Percentiles rank a stretch among this genome's conserved stretches.
These are phyloP conservation scores for Lophius piscatorius DNA, from an alignment of 2,113 vertebrate genomes.

Conservation along the genomic window DNA sequence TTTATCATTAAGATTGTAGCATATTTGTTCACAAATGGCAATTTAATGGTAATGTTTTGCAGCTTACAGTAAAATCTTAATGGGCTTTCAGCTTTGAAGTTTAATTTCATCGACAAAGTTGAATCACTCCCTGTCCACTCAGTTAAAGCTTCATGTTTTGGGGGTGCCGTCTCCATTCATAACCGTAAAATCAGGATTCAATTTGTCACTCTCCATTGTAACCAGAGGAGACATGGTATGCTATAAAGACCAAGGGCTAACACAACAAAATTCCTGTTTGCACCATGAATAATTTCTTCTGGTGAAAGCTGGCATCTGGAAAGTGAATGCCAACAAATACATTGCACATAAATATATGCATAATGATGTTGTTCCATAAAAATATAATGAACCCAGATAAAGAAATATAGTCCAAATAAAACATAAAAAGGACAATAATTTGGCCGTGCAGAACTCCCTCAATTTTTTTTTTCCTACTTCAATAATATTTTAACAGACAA, in stretches of 20 bases:
- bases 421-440: not conserved
- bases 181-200: conserved; percentile 58
- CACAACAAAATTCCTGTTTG: conserved; percentile 22
- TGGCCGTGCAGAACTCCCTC: not conserved
- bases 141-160: conserved; percentile 42
- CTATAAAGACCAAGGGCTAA: conserved; percentile 20
- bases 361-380: not conserved
- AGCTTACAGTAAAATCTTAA: conserved; percentile 52
- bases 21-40: conserved; percentile 58
- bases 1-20: conserved; percentile 61
- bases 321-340: conserved; percentile 4
- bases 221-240: conserved; percentile 14
- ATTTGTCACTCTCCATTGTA: conserved; percentile 31
- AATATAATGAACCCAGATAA: not conserved
- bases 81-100: conserved; percentile 50
- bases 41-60: conserved; percentile 64
- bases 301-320: conserved; percentile 17
- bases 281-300: conserved; percentile 21
- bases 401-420: conserved; percentile 1
- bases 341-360: conserved; percentile 6
- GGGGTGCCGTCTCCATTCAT: conserved; percentile 36
- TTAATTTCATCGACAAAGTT: conserved; percentile 50
- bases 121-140: conserved; percentile 44
- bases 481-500: not conserved
- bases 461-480: not conserved